Conservation (phyloP, 1,140 invertebrate species). For the Drosophila baimaii region DNA sequence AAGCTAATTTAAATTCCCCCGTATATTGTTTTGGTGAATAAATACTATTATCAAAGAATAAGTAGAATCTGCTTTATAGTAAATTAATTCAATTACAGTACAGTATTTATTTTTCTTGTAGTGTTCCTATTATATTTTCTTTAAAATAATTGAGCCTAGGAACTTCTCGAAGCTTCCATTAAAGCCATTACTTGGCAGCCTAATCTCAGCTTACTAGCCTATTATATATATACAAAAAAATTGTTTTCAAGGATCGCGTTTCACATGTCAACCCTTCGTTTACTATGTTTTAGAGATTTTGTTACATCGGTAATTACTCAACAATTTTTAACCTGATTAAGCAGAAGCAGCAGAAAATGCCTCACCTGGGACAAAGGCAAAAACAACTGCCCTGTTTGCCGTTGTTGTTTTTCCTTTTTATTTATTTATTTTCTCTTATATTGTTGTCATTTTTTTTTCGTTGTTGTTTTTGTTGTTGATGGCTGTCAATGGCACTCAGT, state of each 20-base stretch:
- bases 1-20: background rate
- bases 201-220: conserved; percentile 17
- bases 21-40: background rate
- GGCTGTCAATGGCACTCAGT: conserved; percentile 77
- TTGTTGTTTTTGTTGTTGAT: conserved; percentile 39
- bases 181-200: background rate
- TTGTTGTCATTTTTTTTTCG: conserved; percentile 26
- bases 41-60: no score
- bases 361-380: conserved; percentile 50
- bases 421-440: conserved; percentile 19
- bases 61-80: no score
- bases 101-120: background rate
- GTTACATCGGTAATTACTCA: conserved; percentile 66
- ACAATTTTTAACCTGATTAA: conserved; percentile 73
- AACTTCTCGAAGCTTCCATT: background rate
- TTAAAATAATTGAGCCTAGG: background rate
- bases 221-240: conserved; percentile 18
- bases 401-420: conserved; percentile 19
- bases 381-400: conserved; percentile 47
- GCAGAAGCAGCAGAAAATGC: conserved; percentile 56
- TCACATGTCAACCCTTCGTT: conserved; percentile 38
- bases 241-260: conserved; percentile 32
- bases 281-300: conserved; percentile 53
- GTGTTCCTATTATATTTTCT: background rate
- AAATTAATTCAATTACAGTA: no score